phyloP scores from a whole-genome alignment of 2,113 vertebrate species.

The Eubucco bourcierii region DNA sequence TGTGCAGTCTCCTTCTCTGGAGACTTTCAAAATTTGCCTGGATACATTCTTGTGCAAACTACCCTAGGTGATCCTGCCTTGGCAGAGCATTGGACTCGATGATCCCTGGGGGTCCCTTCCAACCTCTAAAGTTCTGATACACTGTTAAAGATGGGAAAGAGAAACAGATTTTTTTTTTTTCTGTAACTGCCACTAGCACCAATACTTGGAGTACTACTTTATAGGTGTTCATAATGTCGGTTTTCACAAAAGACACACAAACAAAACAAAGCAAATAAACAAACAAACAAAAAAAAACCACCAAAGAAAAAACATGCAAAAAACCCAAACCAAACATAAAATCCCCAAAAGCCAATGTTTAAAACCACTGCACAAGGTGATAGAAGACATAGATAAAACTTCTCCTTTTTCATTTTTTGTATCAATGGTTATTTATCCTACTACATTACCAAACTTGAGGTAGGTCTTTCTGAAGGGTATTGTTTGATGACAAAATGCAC shows the following conservation, averaged over 20 bases:
- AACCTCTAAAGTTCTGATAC: too few relatives aligned
- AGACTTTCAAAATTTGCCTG: too few relatives aligned
- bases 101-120: too few relatives aligned
- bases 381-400: background rate
- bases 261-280: too few relatives aligned
- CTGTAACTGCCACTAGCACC: background rate
- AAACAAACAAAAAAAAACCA: background rate
- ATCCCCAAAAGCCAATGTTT: background rate
- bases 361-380: background rate
- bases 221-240: background rate
- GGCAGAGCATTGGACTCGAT: too few relatives aligned
- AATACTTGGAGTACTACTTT: background rate
- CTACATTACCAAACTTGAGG: background rate
- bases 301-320: background rate
- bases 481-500: background rate
- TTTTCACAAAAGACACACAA: background rate
- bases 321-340: background rate
- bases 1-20: too few relatives aligned
- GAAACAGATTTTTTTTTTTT: background rate
- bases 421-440: background rate
- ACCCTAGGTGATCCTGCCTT: too few relatives aligned
- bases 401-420: background rate
- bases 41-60: too few relatives aligned
- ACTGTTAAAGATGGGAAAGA: rapidly evolving
- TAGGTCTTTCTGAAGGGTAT: background rate